Percentiles rank a stretch among this genome's conserved stretches.
Evolutionary conservation across 2,888 invertebrate genomes (phyloP).

Genomic region (Thecocarcelia acutangulata): DNA sequence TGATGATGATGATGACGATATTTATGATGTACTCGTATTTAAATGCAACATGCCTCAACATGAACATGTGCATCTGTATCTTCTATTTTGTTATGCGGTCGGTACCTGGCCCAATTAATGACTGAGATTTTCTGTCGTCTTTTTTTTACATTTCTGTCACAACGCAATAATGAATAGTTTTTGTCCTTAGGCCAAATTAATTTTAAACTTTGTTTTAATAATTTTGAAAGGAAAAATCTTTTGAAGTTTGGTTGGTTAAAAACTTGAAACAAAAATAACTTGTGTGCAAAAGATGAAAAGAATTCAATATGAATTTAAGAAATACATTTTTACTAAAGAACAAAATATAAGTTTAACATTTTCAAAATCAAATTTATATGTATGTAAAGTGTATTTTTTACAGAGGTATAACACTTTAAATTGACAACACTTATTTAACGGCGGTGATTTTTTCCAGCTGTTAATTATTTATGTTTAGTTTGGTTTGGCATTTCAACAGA

Average conservation of each 20-base stretch:
- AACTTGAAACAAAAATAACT: background rate
- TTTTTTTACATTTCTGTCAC: conserved; percentile 47
- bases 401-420: too few relatives aligned
- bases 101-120: conserved; percentile 44
- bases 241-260: background rate
- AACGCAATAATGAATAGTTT: conserved; percentile 49
- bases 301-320: background rate
- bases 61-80: conserved; percentile 27
- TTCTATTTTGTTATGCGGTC: conserved; percentile 5
- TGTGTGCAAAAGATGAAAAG: background rate
- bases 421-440: too few relatives aligned
- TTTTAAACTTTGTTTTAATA: conserved; percentile 13
- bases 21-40: conserved; percentile 18
- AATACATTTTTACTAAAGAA: too few relatives aligned
- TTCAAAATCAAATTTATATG: too few relatives aligned
- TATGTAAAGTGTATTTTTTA: too few relatives aligned
- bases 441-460: too few relatives aligned
- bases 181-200: conserved; percentile 54
- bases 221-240: conserved; percentile 8
- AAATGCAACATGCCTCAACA: conserved; percentile 35
- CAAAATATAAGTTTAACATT: too few relatives aligned
- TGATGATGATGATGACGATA: conserved; percentile 10
- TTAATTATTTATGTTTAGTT: too few relatives aligned
- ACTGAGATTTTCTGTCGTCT: conserved; percentile 22
- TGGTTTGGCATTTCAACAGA: too few relatives aligned